Base-by-base conservation (phyloP, 1,140 invertebrate species). In the Parasteatoda tepidariorum region DNA sequence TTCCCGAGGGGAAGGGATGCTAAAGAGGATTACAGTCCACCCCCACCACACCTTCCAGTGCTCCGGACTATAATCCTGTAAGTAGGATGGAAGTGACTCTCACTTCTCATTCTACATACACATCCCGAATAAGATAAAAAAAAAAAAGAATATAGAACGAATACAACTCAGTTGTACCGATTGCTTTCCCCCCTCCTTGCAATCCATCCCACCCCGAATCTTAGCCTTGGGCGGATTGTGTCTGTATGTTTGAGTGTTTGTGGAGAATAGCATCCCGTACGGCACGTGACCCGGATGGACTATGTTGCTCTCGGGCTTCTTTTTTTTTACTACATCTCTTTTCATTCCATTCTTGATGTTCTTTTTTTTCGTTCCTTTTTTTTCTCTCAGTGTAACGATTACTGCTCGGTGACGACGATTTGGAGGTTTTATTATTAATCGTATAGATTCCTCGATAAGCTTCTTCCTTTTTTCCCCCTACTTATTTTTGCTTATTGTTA, bases 341-440 rank as follows among this genome's bases (percentile, higher is more conserved):
- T 48, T 48, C 4, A 48, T 48, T 18, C 38, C 38, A 2, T 59
- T n/a, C n/a, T n/a, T n/a, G n/a, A n/a, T n/a, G n/a, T n/a, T n/a
- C n/a, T n/a, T n/a, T n/a, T n/a, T 26, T 66, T 31, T 55, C 26
- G 26, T 15, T 30, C 4, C 41, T 30, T 15, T 41, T n/a, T 61
- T 62, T 75, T 75, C n/a, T 28, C 38, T 61, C 24, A 31, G 9
- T 28, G 54, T 54, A 38, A 30, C 41, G 74, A 66, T 78, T 78
- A 78, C 74, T 54, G 66, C 22, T 55, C 22, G 71, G 4, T 38
- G 57, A 61, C 9, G 38, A 28, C 62, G 74, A 78, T 78, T 78
- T 78, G 62, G 74, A n/a, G n/a, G 55, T 78, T 78, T 38, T 55
- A 78, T 78, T 78, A 78, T 78, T 78, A 78, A 78, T 64, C 74